Evolutionary conservation across 1,140 invertebrate species (phyloP).

Genomic region (Bombus soroeensis): DNA sequence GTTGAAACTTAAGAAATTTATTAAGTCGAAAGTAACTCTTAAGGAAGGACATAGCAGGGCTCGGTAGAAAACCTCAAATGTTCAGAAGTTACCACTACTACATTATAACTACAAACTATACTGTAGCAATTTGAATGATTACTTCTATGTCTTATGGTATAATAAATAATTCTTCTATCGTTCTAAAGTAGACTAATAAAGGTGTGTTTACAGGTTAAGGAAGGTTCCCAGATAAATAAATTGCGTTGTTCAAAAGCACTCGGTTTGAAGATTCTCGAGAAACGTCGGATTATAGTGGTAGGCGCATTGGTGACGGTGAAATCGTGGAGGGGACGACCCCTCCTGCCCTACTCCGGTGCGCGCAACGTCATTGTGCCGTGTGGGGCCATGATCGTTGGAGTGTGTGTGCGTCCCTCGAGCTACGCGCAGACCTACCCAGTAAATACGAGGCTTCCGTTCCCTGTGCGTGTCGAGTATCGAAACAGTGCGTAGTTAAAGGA

Average conservation of each 20-base stretch:
- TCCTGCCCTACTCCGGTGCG: constrained; percentile 12
- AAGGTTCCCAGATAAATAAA: not conserved
- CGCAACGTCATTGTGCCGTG: constrained; percentile 57
- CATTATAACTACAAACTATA: no score
- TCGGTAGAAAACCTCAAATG: no score
- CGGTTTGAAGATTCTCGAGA: constrained; percentile 57
- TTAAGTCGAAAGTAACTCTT: no score
- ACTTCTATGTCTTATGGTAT: not conserved
- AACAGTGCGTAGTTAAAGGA: constrained; percentile 45
- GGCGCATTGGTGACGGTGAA: constrained; percentile 55
- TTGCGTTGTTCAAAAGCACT: constrained; percentile 45
- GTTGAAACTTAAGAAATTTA: no score
- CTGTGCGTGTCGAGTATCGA: constrained; percentile 26
- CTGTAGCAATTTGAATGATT: not conserved
- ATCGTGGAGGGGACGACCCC: constrained; percentile 49
- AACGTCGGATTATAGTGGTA: constrained; percentile 24
- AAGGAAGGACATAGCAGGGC: no score
- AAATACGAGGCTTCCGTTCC: constrained; percentile 74
- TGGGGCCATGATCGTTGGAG: constrained; percentile 45
- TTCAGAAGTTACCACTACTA: no score
- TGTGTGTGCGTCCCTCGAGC: constrained; percentile 60
- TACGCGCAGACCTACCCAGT: constrained; percentile 66
- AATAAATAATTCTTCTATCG: no score
- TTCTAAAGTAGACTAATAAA: not conserved
- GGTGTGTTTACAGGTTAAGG: not conserved